These are phyloP conservation scores for Saxidomus purpurata DNA, from an alignment of 1,140 invertebrate species.

Conservation along the genomic window DNA sequence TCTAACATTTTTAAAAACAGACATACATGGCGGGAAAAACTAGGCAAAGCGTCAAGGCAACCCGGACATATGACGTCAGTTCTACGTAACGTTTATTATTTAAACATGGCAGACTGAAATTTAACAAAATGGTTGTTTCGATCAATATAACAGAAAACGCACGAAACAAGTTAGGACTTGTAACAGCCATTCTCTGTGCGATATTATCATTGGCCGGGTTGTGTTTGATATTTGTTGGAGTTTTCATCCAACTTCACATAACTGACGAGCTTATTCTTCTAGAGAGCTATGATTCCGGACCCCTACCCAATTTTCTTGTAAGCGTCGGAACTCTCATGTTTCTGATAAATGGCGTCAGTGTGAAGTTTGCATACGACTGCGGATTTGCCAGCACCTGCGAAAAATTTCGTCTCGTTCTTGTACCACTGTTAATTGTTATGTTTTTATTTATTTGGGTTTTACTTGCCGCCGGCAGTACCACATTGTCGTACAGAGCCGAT, in stretches of 20 bases:
- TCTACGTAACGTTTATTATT: neutral
- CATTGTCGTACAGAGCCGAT: neutral
- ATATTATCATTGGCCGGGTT: conserved; percentile 28
- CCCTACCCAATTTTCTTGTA: conserved; percentile 46
- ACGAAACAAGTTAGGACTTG: conserved; percentile 44
- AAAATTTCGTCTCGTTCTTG: conserved; percentile 38
- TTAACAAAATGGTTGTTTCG: conserved; percentile 39
- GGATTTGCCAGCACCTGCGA: conserved; percentile 44
- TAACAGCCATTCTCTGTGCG: conserved; percentile 42
- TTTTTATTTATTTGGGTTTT: conserved; percentile 60
- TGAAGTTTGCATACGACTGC: conserved; percentile 54
- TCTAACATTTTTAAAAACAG: no score
- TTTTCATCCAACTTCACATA: conserved; percentile 51
- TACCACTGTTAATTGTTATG: conserved; percentile 52
- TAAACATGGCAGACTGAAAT: neutral
- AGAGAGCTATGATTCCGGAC: conserved; percentile 43
- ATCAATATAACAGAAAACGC: conserved; percentile 42
- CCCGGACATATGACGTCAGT: neutral
- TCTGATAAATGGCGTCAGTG: conserved; percentile 33
- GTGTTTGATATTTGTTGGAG: conserved; percentile 24
- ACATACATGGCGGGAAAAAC: neutral
- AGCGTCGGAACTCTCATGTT: conserved; percentile 50
- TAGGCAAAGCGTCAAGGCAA: neutral
- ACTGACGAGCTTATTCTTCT: conserved; percentile 56
- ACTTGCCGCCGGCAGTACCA: conserved; percentile 2